Percentiles rank a stretch among this genome's conserved stretches.
These are phyloP conservation scores for Beaufortia kweichowensis DNA, from an alignment of 2,113 vertebrate genomes.

Conservation along the genomic window DNA sequence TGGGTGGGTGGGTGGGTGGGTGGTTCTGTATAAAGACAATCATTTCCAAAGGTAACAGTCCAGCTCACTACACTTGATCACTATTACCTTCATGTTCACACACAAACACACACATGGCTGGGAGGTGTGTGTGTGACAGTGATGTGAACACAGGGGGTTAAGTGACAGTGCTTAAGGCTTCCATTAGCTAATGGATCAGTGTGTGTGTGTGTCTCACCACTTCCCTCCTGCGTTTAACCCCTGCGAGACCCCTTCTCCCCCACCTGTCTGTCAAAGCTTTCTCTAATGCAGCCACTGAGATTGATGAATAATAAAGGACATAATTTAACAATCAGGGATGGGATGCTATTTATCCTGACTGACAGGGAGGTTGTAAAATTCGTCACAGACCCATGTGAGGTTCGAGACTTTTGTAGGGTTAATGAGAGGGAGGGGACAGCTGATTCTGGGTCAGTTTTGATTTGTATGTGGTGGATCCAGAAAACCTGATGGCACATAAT, in stretches of 20 bases:
- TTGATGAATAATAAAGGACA: constrained; percentile 73
- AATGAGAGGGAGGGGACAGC: constrained; percentile 22
- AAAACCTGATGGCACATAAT: too few species aligned
- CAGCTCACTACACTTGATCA: constrained; percentile 2
- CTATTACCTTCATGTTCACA: neutral
- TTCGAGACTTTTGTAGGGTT: constrained; percentile 37
- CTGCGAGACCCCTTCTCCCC: neutral
- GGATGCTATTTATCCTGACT: constrained; percentile 68
- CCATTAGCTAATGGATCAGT: constrained; percentile 95
- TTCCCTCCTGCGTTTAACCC: constrained; percentile 59
- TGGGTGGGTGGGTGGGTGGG: neutral
- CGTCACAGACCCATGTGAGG: constrained; percentile 54
- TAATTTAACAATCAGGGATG: constrained; percentile 73
- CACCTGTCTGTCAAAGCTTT: constrained; percentile 10
- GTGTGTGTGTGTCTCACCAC: constrained; percentile 65
- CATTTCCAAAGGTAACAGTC: neutral
- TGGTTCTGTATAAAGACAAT: neutral
- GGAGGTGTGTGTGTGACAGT: constrained; percentile 33
- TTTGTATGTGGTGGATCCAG: neutral
- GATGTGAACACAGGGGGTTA: constrained; percentile 68
- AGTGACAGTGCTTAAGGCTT: constrained; percentile 77
- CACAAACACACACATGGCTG: constrained; percentile 18
- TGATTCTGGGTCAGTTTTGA: constrained; percentile 15
- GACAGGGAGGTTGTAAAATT: constrained; percentile 50
- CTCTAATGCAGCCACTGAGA: constrained; percentile 68